Evolutionary conservation across 2,888 invertebrate species (phyloP).

Genomic region (Labia minor): DNA sequence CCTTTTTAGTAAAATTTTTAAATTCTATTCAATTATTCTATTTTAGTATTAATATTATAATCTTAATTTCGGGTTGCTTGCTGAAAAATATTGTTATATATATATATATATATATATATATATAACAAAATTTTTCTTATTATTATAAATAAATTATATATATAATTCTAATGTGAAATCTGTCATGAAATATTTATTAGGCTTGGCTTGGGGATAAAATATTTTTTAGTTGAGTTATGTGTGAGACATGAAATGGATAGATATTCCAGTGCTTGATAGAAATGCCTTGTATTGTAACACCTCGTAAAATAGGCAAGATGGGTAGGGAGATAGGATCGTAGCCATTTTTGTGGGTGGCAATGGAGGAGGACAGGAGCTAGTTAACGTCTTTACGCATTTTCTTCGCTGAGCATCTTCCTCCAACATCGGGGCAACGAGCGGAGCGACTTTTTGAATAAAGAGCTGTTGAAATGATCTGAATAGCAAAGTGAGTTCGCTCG

Average conservation of each 20-base stretch:
- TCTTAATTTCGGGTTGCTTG: too few species aligned
- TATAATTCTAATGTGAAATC: neutral
- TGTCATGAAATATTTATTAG: slow-evolving; percentile 13
- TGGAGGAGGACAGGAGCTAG: neutral
- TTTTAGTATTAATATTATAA: slow-evolving; percentile 1
- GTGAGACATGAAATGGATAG: neutral
- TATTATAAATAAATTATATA: too few species aligned
- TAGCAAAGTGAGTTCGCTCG: neutral
- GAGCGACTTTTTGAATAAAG: slow-evolving; percentile 9
- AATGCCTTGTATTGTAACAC: slow-evolving; percentile 8
- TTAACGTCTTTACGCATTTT: slow-evolving; percentile 7
- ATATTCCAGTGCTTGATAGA: neutral
- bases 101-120: too few species aligned
- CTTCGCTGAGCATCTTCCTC: neutral
- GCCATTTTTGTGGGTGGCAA: neutral
- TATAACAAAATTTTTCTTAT: too few species aligned
- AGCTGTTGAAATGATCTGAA: slow-evolving; percentile 13
- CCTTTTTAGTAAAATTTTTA: too few species aligned
- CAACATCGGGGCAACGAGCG: neutral
- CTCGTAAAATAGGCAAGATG: slow-evolving; percentile 4
- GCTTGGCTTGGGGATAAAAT: neutral
- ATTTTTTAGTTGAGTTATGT: slow-evolving; percentile 6
- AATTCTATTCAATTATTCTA: too few species aligned
- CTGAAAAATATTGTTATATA: too few species aligned
- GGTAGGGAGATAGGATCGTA: neutral